Evolutionary conservation across 2,113 vertebrate genomes (phyloP).

Genomic region (Heterocephalus glaber): DNA sequence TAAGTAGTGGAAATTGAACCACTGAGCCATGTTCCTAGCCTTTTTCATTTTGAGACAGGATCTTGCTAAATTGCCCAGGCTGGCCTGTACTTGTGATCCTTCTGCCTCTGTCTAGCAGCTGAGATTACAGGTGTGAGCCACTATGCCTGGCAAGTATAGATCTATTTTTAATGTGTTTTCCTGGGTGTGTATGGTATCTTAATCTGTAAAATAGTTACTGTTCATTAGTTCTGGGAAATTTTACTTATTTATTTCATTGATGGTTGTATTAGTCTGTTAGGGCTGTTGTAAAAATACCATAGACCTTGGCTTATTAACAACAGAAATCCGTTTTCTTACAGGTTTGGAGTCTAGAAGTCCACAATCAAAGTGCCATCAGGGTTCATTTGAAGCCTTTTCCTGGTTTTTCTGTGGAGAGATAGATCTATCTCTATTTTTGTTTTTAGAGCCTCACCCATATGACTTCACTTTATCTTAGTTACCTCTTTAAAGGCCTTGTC

Average conservation of each 20-base stretch:
- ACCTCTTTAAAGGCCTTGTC: not conserved
- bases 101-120: not conserved
- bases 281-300: not conserved
- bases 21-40: not conserved
- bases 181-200: not conserved
- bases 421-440: not conserved
- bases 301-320: not conserved
- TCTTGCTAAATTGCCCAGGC: not conserved
- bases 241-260: constrained; percentile 27
- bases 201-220: constrained; percentile 18
- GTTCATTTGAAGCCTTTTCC: not conserved
- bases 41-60: not conserved
- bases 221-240: constrained; percentile 23
- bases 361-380: not conserved
- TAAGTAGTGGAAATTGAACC: not conserved
- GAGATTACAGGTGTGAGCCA: not conserved
- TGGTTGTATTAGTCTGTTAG: not conserved
- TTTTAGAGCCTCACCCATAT: not conserved
- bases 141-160: not conserved
- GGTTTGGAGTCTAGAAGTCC: not conserved
- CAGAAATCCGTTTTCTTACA: constrained; percentile 9
- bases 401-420: not conserved
- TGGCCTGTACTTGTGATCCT: not conserved
- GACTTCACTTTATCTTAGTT: not conserved
- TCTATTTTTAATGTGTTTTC: not conserved